A percentile compares a stretch with the other conserved stretches of the same genome.
Conservation (phyloP, 2,888 invertebrate genomes). For the Petrolisthes manimaculis region DNA sequence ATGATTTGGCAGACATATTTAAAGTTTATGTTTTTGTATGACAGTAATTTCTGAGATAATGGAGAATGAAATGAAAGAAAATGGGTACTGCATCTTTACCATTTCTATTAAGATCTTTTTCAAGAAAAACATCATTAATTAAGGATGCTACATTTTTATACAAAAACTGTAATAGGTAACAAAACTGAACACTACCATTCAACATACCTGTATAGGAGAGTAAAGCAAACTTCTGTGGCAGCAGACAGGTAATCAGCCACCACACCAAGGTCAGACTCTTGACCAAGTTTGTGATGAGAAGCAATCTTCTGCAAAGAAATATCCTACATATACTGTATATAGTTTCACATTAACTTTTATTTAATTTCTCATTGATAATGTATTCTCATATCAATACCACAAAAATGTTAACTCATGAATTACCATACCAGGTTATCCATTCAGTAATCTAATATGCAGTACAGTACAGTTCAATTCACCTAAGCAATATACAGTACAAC, state of each 20-base stretch:
- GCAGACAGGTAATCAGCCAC: slow-evolving; percentile 3
- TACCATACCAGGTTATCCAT: too few species aligned
- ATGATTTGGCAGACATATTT: neutral
- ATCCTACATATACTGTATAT: neutral
- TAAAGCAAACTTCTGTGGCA: slow-evolving; percentile 34
- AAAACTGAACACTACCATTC: neutral
- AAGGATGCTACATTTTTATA: too few species aligned
- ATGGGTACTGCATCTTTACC: neutral
- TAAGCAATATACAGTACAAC: too few species aligned
- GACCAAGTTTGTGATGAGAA: slow-evolving; percentile 3
- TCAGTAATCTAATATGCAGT: too few species aligned
- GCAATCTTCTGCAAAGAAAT: neutral
- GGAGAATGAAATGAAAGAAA: neutral
- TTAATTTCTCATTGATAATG: too few species aligned
- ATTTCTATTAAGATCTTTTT: neutral
- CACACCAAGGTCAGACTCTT: slow-evolving; percentile 11
- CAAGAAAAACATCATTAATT: neutral
- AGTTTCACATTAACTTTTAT: too few species aligned
- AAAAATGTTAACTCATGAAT: too few species aligned
- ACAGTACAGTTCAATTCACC: too few species aligned
- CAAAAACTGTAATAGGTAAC: neutral
- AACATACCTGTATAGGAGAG: slow-evolving; percentile 32
- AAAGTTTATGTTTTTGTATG: neutral
- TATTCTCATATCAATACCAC: too few species aligned
- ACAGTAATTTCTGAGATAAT: neutral